phyloP scores from a whole-genome alignment of 2,888 invertebrate genomes.

The Tetanocera ferruginea region DNA sequence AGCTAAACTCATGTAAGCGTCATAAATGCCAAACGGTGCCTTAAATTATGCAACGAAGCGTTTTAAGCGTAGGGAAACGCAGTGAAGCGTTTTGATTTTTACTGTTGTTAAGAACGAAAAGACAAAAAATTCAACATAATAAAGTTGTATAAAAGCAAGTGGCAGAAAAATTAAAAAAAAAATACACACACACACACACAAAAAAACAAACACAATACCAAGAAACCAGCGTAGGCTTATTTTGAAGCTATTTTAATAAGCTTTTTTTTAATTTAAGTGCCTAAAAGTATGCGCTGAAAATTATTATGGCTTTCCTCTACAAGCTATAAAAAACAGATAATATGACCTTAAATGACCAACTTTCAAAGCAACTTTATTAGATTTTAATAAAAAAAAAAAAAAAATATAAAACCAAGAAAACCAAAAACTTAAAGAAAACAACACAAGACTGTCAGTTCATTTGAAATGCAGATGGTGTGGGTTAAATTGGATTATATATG shows the following conservation, averaged over 20 bases:
- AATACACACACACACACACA: too few species aligned
- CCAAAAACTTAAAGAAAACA: too few species aligned
- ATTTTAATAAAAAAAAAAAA: too few species aligned
- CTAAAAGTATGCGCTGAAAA: too few species aligned
- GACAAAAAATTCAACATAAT: neutral
- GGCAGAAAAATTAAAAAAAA: neutral
- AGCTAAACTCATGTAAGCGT: neutral
- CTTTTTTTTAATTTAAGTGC: too few species aligned
- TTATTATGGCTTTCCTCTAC: too few species aligned
- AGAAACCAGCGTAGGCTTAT: neutral
- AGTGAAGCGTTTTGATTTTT: neutral
- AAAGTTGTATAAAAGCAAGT: neutral
- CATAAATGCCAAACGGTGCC: neutral
- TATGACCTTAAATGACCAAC: too few species aligned
- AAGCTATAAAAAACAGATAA: too few species aligned
- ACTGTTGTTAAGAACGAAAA: neutral
- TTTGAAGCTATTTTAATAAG: too few species aligned
- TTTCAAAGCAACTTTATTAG: too few species aligned
- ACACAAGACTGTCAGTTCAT: neutral
- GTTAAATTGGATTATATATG: neutral
- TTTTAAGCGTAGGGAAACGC: neutral
- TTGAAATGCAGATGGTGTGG: neutral
- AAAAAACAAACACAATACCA: neutral
- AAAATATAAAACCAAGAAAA: neutral
- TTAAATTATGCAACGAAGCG: constrained; percentile 21